These are phyloP conservation scores for Phyllotreta striolata DNA, from an alignment of 2,888 invertebrate species.

Conservation along the genomic window DNA sequence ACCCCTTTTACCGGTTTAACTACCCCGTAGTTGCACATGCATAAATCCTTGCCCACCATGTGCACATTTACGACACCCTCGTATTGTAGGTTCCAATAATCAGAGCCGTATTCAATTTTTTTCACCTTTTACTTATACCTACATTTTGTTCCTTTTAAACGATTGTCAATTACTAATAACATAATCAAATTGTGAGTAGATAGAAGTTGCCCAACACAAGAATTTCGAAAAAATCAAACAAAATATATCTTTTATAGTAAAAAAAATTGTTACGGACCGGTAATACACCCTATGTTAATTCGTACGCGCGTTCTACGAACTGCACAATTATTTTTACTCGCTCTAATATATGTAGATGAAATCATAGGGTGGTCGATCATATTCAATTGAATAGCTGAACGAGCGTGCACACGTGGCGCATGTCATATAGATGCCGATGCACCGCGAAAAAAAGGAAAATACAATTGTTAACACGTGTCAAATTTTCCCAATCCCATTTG, in stretches of 20 bases:
- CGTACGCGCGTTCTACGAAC: slow-evolving; percentile 17
- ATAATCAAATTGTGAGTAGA: too few relatives aligned
- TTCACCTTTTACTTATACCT: not conserved
- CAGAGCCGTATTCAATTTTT: not conserved
- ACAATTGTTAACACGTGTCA: too few relatives aligned
- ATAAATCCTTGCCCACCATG: slow-evolving; percentile 40
- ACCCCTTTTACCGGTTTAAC: slow-evolving; percentile 46
- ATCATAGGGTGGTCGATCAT: slow-evolving; percentile 42
- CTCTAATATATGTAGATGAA: slow-evolving; percentile 38
- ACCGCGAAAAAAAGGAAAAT: not conserved
- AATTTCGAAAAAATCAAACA: too few relatives aligned
- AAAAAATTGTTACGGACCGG: not conserved
- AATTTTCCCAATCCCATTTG: too few relatives aligned
- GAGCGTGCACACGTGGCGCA: slow-evolving; percentile 45
- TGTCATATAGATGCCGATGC: slow-evolving; percentile 46
- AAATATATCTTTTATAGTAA: too few relatives aligned
- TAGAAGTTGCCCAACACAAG: too few relatives aligned
- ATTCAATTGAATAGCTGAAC: slow-evolving; percentile 37
- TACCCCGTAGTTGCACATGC: slow-evolving; percentile 46
- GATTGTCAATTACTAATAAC: not conserved
- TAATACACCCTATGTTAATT: slow-evolving; percentile 1
- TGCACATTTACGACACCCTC: slow-evolving; percentile 30
- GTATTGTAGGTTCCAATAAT: slow-evolving; percentile 1
- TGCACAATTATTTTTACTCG: slow-evolving; percentile 41
- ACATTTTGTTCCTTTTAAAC: not conserved